Evolutionary conservation across 2,113 vertebrate genomes (phyloP).

Genomic region (Epinephelus fuscoguttatus): DNA sequence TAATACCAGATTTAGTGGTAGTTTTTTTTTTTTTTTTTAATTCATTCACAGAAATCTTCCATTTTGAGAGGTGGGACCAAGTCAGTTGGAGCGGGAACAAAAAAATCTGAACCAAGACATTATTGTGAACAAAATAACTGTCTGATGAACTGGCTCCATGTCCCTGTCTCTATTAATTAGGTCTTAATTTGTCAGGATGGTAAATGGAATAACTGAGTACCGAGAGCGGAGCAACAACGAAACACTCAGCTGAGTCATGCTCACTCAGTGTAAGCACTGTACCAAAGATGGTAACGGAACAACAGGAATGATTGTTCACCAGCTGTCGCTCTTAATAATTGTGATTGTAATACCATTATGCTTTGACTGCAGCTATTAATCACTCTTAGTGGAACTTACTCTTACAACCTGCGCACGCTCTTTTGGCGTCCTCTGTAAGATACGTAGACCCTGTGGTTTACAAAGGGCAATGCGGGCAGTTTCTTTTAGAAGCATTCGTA

Average conservation of each 20-base stretch:
- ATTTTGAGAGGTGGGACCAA: constrained; percentile 18
- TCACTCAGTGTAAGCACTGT: not conserved
- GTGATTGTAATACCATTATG: constrained; percentile 46
- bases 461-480: not conserved
- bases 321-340: constrained; percentile 25
- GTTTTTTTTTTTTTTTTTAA: not conserved
- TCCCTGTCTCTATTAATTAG: constrained; percentile 13
- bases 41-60: constrained; percentile 12
- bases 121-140: constrained; percentile 6
- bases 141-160: constrained; percentile 32
- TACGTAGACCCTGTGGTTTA: constrained; percentile 1
- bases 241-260: constrained; percentile 23
- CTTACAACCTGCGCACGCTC: not conserved
- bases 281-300: constrained; percentile 52
- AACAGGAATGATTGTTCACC: constrained; percentile 23
- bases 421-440: constrained; percentile 37
- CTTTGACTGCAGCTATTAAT: constrained; percentile 52
- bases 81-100: constrained; percentile 15
- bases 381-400: constrained; percentile 3
- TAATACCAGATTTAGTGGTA: not conserved
- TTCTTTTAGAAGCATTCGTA: constrained; percentile 40
- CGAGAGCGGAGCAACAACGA: constrained; percentile 12
- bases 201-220: constrained; percentile 31
- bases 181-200: constrained; percentile 30
- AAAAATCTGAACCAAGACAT: not conserved